Evolutionary conservation across 1,140 invertebrate species (phyloP), one percentile per base, ranked within the genome.

Genomic region (Diplogasteroides magnus): DNA sequence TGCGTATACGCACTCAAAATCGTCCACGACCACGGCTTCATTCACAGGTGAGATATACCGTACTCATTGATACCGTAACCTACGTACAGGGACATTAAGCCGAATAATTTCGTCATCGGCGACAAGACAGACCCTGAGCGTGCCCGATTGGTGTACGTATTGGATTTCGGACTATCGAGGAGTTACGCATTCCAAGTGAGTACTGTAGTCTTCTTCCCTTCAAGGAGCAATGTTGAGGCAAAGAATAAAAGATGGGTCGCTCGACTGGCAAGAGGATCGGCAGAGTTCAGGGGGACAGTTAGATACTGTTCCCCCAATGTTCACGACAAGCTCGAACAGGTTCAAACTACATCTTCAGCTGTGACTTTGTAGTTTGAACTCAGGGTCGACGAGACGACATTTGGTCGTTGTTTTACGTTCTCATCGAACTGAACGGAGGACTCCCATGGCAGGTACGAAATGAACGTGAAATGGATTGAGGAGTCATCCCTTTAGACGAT

Each of bases 351-450:
- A 15, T n/a, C 2, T 13, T 64, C 37, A 2, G n/a, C 14, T 25
- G 11, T 26, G 2, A 11, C 15, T 25, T 37, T 26, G 28, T 19
- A 11, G 14, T 31, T 64, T 26, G n/a, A 23, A n/a, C n/a, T 27
- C 37, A 78, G 68, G 77, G 77, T 23, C 68, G 77, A 57, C 57
- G 67, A n/a, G 77, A 78, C 61, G 77, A 78, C 64, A 25, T 78
- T n/a, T 78, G 77, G 76, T 64, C 56, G n/a, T 2, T 61, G 15
- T 23, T 66, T 32, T 66, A 66, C 37, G 57, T 66, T 26, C 25
- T 66, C 2, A 66, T 66, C 25, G 64, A 66, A 25, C 37, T 61
- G 13, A 27, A 48, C 37, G 6, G 19, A 11, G 37, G 37, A 19
- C 37, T 48, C 6, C 37, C 37, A 48, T 48, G 37, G 37, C 37